Conservation (phyloP, 2,797 vertebrate genomes). For the Tapera naevia region DNA sequence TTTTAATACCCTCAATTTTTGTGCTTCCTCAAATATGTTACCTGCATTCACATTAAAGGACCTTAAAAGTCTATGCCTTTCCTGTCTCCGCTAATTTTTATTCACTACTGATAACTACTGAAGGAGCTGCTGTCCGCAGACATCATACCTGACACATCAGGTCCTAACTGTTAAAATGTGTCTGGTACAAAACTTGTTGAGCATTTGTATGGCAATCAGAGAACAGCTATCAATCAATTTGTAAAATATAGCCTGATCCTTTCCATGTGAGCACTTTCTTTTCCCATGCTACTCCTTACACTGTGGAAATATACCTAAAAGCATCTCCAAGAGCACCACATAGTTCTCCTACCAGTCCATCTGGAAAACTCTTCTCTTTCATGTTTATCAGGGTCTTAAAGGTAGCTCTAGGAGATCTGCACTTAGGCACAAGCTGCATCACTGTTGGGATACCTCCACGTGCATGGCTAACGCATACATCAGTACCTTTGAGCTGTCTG, state of each 20-base stretch:
- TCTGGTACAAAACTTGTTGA: too few relatives aligned
- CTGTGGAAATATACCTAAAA: neutral
- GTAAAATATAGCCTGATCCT: too few relatives aligned
- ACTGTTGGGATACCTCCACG: rapidly evolving
- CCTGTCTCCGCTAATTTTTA: neutral
- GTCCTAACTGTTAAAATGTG: too few relatives aligned
- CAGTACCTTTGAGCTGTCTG: neutral
- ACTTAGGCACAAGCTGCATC: neutral
- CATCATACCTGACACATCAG: neutral
- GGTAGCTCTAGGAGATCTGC: neutral
- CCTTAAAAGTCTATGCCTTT: neutral
- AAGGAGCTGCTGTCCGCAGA: neutral
- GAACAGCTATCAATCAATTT: too few relatives aligned
- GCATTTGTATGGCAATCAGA: too few relatives aligned
- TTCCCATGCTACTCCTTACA: neutral
- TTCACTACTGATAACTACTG: neutral
- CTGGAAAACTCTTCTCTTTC: neutral
- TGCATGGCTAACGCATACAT: rapidly evolving
- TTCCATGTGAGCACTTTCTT: neutral
- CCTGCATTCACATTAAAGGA: neutral
- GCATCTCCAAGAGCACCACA: neutral
- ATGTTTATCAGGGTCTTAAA: neutral
- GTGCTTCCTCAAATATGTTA: neutral
- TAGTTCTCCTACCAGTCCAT: neutral
- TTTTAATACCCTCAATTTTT: neutral